phyloP scores from a whole-genome alignment of 1,140 invertebrate genomes.

The Apis mellifera region Amel_HAv3.1 CM009942.2:6223501-6224000 shows the following conservation, averaged over 20 bases:
- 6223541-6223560: slow-evolving; percentile 48
- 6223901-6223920: not conserved
- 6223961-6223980: slow-evolving; percentile 35
- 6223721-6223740: slow-evolving; percentile 68
- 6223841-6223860: not conserved
- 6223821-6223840: not conserved
- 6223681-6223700: slow-evolving; percentile 66
- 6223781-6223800: slow-evolving; percentile 76
- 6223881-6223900: not conserved
- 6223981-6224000: slow-evolving; percentile 77
- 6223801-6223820: slow-evolving; percentile 42
- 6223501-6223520: slow-evolving; percentile 52
- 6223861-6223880: not conserved
- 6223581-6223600: slow-evolving; percentile 58
- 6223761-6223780: slow-evolving; percentile 72
- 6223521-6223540: slow-evolving; percentile 50
- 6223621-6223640: slow-evolving; percentile 69
- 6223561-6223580: slow-evolving; percentile 56
- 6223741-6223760: slow-evolving; percentile 65
- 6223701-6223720: slow-evolving; percentile 71
- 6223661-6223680: slow-evolving; percentile 58
- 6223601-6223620: slow-evolving; percentile 64
- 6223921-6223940: slow-evolving; percentile 1
- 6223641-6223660: slow-evolving; percentile 57
- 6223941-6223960: slow-evolving; percentile 2